A percentile compares a stretch with the other conserved stretches of the same genome.
Conservation (phyloP, 2,888 invertebrate genomes). For the Standfussiana lucernea region DNA sequence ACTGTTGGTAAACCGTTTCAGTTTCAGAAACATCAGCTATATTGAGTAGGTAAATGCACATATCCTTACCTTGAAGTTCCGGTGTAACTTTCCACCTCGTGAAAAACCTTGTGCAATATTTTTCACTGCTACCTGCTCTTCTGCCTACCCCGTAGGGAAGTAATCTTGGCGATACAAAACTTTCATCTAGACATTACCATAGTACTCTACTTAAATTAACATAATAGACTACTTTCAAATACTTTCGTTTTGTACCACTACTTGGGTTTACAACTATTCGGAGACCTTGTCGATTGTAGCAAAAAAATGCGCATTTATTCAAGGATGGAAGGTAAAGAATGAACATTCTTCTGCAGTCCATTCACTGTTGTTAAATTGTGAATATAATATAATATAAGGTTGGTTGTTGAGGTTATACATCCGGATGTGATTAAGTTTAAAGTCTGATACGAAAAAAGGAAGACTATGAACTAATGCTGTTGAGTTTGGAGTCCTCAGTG, state of each 20-base stretch:
- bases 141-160: constrained; percentile 16
- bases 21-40: not conserved
- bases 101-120: constrained; percentile 7
- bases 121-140: not conserved
- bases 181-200: constrained; percentile 39
- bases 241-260: constrained; percentile 45
- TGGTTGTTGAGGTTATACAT: too few relatives aligned
- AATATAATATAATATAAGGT: constrained; percentile 23
- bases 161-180: constrained; percentile 2
- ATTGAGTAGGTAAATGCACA: not conserved
- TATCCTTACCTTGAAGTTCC: not conserved
- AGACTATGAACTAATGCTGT: not conserved
- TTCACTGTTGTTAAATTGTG: constrained; percentile 24
- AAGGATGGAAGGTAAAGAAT: constrained; percentile 36
- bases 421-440: not conserved
- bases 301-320: constrained; percentile 27
- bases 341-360: constrained; percentile 36
- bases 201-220: constrained; percentile 29
- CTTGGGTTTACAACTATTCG: not conserved
- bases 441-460: not conserved
- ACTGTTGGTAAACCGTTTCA: too few relatives aligned
- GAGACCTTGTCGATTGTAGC: constrained; percentile 25
- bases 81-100: not conserved
- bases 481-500: not conserved
- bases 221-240: constrained; percentile 42